phyloP scores from a whole-genome alignment of 2,797 vertebrate genomes.

The Dendrocincla tyrannina region DNA sequence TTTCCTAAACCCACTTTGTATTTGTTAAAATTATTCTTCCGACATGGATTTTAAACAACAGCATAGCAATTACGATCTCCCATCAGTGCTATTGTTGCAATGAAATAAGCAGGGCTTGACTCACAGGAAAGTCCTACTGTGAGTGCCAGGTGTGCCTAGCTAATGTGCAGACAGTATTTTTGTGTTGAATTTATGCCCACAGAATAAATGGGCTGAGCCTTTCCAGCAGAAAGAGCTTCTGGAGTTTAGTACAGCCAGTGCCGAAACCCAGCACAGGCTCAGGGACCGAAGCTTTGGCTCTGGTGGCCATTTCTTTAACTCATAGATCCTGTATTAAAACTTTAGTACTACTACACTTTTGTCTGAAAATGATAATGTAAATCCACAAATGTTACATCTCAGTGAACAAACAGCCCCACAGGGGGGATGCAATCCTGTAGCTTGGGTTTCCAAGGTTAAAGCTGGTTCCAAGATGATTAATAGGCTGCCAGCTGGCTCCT shows the following conservation, averaged over 20 bases:
- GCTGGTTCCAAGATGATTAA: neutral
- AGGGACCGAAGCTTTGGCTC: neutral
- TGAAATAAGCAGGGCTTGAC: neutral
- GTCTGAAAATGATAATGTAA: neutral
- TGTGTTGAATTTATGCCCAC: neutral
- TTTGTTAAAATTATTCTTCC: neutral
- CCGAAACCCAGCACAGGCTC: neutral
- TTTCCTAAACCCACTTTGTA: conserved; percentile 24
- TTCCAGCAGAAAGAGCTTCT: neutral
- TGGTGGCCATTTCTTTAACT: neutral
- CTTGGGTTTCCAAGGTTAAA: neutral
- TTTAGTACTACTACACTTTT: neutral
- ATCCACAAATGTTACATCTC: neutral
- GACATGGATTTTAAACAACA: neutral
- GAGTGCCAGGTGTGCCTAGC: neutral
- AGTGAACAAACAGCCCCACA: neutral
- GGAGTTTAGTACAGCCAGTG: rapidly evolving
- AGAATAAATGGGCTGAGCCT: neutral
- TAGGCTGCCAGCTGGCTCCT: neutral
- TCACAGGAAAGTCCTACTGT: neutral
- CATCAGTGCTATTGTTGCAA: neutral
- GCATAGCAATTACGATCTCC: neutral
- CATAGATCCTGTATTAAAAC: neutral
- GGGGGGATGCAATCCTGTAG: neutral
- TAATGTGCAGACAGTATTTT: neutral